Evolutionary conservation across 2,888 invertebrate species (phyloP).

Genomic region (Lamellibrachia columna): DNA sequence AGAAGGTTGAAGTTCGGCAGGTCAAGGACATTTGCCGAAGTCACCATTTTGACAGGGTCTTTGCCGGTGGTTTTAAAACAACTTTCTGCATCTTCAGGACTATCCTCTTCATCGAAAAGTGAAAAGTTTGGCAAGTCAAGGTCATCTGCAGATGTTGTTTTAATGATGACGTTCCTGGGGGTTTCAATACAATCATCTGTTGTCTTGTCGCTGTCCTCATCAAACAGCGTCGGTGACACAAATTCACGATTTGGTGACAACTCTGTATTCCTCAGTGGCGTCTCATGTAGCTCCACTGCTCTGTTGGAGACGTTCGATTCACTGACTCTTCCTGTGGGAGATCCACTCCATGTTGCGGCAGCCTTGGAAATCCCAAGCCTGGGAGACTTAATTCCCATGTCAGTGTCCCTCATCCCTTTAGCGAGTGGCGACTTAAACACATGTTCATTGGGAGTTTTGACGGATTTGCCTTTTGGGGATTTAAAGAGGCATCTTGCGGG

Average conservation of each 20-base stretch:
- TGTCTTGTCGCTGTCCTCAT: background rate
- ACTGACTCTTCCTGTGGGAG: background rate
- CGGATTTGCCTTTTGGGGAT: background rate
- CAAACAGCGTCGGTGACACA: constrained; percentile 4
- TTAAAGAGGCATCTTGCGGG: background rate
- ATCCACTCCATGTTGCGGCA: background rate
- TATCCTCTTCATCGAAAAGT: background rate
- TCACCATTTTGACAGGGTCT: background rate
- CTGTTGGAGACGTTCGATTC: background rate
- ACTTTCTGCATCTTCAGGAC: background rate
- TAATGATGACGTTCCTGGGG: background rate
- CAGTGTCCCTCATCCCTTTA: background rate
- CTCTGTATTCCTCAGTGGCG: background rate
- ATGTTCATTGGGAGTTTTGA: background rate
- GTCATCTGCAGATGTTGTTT: background rate
- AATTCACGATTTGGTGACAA: background rate
- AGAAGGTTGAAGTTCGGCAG: background rate
- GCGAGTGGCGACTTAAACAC: background rate
- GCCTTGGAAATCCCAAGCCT: background rate
- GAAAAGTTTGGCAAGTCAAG: background rate
- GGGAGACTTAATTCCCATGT: background rate
- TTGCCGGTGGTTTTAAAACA: background rate
- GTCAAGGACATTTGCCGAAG: background rate
- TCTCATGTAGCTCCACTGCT: background rate
- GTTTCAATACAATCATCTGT: background rate